These are phyloP conservation scores for Dryomyza anilis DNA, from an alignment of 2,888 invertebrate genomes.

Conservation along the genomic window DNA sequence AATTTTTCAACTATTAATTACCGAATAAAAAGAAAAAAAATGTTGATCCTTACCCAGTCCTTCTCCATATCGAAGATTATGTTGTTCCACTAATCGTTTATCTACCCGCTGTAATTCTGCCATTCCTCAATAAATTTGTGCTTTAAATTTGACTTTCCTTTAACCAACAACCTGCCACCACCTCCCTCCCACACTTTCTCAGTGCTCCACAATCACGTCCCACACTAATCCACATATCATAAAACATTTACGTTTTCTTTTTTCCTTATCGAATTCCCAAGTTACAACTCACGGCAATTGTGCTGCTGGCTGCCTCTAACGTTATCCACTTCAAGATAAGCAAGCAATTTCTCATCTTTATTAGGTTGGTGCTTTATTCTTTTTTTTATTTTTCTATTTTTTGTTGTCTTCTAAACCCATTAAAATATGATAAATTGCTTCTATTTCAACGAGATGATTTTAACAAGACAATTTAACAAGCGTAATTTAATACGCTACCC, in stretches of 20 bases:
- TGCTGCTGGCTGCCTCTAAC: background rate
- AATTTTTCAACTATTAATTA: too few relatives aligned
- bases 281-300: background rate
- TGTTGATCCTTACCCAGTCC: too few relatives aligned
- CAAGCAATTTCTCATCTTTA: background rate
- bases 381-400: background rate
- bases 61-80: background rate
- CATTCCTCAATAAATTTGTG: background rate
- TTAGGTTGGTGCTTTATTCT: background rate
- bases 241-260: background rate
- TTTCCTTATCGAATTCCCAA: background rate
- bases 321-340: background rate
- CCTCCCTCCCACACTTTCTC: background rate
- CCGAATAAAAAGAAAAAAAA: too few relatives aligned
- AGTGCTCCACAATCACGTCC: too few relatives aligned
- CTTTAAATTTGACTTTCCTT: background rate
- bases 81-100: background rate
- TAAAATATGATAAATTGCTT: constrained; percentile 57
- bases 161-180: background rate
- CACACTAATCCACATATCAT: background rate
- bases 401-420: constrained; percentile 44
- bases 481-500: constrained; percentile 51
- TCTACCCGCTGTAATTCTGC: background rate
- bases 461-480: constrained; percentile 60
- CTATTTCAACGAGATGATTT: constrained; percentile 56